phyloP scores from a whole-genome alignment of 2,888 invertebrate species.

The Rhabditoides inermis region DNA sequence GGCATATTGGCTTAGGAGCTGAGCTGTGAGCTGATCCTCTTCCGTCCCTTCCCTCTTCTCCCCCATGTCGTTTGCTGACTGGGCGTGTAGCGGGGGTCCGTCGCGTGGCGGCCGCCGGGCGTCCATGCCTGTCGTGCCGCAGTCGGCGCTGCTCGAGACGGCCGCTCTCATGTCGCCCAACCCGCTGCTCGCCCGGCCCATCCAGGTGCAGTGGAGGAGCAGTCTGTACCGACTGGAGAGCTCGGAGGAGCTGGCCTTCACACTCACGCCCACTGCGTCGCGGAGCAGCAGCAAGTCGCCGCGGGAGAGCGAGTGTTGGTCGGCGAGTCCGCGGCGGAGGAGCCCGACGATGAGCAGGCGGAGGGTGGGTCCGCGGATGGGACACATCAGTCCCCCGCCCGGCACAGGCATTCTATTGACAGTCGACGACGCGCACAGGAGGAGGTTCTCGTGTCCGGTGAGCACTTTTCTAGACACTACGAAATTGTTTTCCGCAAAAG shows the following conservation, averaged over 20 bases:
- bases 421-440: constrained; percentile 1
- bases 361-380: constrained; percentile 15
- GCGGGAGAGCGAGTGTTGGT: no score
- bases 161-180: neutral
- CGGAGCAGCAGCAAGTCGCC: no score
- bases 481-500: neutral
- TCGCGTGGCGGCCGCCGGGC: no score
- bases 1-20: no score
- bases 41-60: constrained; percentile 4
- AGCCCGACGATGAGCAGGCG: neutral
- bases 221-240: neutral
- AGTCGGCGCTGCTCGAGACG: constrained; percentile 2
- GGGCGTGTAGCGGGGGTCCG: constrained; percentile 7
- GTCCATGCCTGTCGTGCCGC: constrained; percentile 4
- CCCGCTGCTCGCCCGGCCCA: neutral
- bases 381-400: constrained; percentile 16
- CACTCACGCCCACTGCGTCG: constrained; percentile 1
- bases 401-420: neutral
- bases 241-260: constrained; percentile 5
- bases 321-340: neutral
- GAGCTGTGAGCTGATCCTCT: neutral
- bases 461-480: neutral
- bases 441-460: neutral
- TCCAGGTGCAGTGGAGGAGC: neutral
- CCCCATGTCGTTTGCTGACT: constrained; percentile 11